Conservation (phyloP, 2,113 vertebrate genomes). For the Bubo bubo region DNA sequence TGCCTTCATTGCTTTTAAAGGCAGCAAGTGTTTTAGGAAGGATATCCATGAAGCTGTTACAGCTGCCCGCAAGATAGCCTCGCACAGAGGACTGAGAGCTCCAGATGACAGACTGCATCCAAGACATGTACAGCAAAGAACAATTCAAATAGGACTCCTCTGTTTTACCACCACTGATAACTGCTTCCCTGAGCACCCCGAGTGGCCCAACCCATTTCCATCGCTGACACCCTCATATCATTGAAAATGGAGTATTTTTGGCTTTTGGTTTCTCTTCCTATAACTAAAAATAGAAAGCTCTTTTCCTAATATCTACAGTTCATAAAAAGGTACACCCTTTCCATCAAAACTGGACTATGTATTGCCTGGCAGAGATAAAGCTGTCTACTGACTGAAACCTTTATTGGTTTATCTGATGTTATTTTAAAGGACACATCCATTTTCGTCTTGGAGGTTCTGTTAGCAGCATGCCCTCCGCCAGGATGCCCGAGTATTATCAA, state of each 20-base stretch:
- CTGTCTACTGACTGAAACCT: background rate
- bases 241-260: background rate
- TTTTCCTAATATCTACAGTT: background rate
- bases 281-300: background rate
- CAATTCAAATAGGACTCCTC: background rate
- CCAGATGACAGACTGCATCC: background rate
- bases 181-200: background rate
- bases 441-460: background rate
- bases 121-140: background rate
- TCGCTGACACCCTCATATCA: background rate
- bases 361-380: constrained; percentile 7
- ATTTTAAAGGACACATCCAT: constrained; percentile 24
- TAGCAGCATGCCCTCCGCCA: background rate
- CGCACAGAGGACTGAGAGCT: background rate
- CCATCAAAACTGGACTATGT: background rate
- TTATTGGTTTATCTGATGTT: constrained; percentile 29
- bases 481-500: background rate
- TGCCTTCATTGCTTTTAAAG: background rate
- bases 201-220: background rate
- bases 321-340: background rate
- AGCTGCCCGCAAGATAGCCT: background rate
- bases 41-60: background rate
- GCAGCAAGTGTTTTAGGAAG: background rate
- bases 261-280: background rate
- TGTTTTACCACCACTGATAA: background rate